A percentile compares a stretch with the other conserved stretches of the same genome.
These are phyloP conservation scores for Tachysurus vachellii DNA, from an alignment of 2,113 vertebrate genomes.

Conservation along the genomic window DNA sequence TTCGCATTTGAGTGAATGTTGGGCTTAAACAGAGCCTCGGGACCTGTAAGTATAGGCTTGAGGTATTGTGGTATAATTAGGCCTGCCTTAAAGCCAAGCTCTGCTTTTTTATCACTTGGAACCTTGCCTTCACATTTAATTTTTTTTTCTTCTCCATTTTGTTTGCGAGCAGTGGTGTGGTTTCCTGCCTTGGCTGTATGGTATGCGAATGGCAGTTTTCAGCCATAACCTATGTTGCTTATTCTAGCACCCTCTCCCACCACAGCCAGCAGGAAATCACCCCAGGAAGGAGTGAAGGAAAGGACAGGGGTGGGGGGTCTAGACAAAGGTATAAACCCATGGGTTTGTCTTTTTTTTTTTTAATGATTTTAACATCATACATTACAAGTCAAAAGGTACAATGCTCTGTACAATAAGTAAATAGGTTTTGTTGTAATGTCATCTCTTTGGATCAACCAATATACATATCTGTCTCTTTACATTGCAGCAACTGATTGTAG, in stretches of 20 bases:
- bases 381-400: slow-evolving; percentile 79
- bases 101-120: slow-evolving; percentile 58
- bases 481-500: slow-evolving; percentile 77
- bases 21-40: slow-evolving; percentile 41
- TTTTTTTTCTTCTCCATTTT: slow-evolving; percentile 35
- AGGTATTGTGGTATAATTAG: slow-evolving; percentile 61
- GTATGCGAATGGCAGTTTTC: slow-evolving; percentile 55
- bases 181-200: slow-evolving; percentile 52
- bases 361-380: slow-evolving; percentile 82
- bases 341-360: slow-evolving; percentile 70
- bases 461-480: slow-evolving; percentile 79
- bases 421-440: slow-evolving; percentile 79
- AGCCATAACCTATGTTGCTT: slow-evolving; percentile 29
- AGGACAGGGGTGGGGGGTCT: slow-evolving; percentile 13
- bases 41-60: slow-evolving; percentile 63
- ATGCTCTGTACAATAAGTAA: slow-evolving; percentile 81
- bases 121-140: slow-evolving; percentile 32
- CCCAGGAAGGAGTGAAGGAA: slow-evolving; percentile 13
- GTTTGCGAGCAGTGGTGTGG: slow-evolving; percentile 51
- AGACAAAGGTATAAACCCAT: slow-evolving; percentile 66
- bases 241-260: slow-evolving; percentile 38
- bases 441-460: slow-evolving; percentile 86
- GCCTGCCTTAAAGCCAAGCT: slow-evolving; percentile 55
- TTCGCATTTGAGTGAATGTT: slow-evolving; percentile 40
- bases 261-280: slow-evolving; percentile 50